phyloP scores from a whole-genome alignment of 1,140 invertebrate genomes.

The Drosophila trapezifrons region DNA sequence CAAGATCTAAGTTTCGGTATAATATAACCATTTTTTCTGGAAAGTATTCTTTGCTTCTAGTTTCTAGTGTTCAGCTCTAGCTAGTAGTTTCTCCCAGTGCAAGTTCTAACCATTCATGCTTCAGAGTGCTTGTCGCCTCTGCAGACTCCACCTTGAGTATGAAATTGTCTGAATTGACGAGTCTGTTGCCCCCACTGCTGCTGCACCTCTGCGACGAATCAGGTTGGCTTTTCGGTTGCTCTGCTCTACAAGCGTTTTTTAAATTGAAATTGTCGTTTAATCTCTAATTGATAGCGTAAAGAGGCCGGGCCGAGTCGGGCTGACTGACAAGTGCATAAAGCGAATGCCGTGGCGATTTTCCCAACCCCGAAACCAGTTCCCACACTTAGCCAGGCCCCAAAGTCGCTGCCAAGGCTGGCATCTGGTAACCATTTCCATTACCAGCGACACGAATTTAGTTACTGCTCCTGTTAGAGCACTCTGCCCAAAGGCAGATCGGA shows the following conservation, averaged over 20 bases:
- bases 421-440: constrained; percentile 39
- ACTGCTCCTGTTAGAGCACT: constrained; percentile 34
- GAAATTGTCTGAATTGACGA: constrained; percentile 16
- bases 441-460: constrained; percentile 37
- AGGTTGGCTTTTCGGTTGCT: constrained; percentile 42
- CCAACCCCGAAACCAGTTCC: constrained; percentile 63
- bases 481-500: constrained; percentile 36
- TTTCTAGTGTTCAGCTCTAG: too few species aligned
- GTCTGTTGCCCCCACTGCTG: constrained; percentile 27
- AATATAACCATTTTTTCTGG: too few species aligned
- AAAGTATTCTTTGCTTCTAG: too few species aligned
- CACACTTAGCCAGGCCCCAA: constrained; percentile 28
- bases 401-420: constrained; percentile 43
- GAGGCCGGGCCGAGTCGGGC: constrained; percentile 38
- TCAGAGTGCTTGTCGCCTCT: neutral
- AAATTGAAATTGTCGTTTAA: constrained; percentile 79
- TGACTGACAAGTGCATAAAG: constrained; percentile 53
- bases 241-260: constrained; percentile 44
- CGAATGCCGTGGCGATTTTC: constrained; percentile 50
- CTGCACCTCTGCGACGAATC: constrained; percentile 10
- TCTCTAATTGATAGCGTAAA: constrained; percentile 66
- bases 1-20: too few species aligned
- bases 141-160: constrained; percentile 2
- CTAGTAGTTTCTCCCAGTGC: neutral
- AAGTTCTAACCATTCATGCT: constrained; percentile 12